These are phyloP conservation scores for Rhinoraja longicauda DNA, from an alignment of 2,797 vertebrate species.

Conservation along the genomic window DNA sequence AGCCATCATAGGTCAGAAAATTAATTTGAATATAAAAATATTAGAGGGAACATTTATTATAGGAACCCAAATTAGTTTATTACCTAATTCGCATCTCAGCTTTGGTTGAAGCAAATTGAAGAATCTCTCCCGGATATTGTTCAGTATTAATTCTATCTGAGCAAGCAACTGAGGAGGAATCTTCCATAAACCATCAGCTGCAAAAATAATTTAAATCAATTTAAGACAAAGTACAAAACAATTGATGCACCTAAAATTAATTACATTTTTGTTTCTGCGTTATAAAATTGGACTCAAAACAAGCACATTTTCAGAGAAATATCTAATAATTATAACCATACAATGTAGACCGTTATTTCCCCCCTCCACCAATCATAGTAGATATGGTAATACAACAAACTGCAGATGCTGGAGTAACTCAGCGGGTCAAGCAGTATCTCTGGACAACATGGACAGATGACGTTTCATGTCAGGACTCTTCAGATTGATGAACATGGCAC, in stretches of 20 bases:
- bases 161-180: constrained; percentile 53
- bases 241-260: not conserved
- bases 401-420: too few relatives aligned
- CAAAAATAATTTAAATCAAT: not conserved
- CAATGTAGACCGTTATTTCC: not conserved
- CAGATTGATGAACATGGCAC: not conserved
- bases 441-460: too few relatives aligned
- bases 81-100: constrained; percentile 75
- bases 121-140: constrained; percentile 62
- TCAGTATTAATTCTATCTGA: constrained; percentile 62
- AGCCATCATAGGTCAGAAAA: not conserved
- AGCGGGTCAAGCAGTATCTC: too few relatives aligned
- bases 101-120: constrained; percentile 70
- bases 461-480: too few relatives aligned
- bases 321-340: not conserved
- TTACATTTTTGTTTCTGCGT: not conserved
- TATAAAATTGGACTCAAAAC: not conserved
- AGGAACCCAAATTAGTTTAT: constrained; percentile 48
- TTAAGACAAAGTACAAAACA: constrained; percentile 47
- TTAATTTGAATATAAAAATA: not conserved
- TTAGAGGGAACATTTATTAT: not conserved
- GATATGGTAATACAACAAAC: not conserved
- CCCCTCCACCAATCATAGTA: too few relatives aligned
- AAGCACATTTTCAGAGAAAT: not conserved
- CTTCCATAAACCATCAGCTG: constrained; percentile 38